Base-by-base conservation (phyloP, 2,797 vertebrate genomes). In the Pseudochromis fuscus region DNA sequence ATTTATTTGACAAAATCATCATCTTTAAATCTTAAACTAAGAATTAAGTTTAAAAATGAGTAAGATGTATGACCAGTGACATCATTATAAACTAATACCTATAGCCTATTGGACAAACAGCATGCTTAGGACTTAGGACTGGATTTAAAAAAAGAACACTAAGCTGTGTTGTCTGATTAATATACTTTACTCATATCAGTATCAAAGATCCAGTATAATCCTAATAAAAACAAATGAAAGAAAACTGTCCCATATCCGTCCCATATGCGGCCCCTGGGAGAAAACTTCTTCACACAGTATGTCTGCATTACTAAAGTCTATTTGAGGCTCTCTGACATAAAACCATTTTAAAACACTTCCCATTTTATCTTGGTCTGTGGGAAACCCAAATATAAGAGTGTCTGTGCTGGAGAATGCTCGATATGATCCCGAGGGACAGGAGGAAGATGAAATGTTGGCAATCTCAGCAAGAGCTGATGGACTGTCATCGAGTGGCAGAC, bases 321-420 rank as follows among this genome's bases (percentile, higher is more conserved):
- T 78, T 63, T 58, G 33, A 53, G 50, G 70, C 49, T 59, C 51
- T 30, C 28, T 79, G 75, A 66, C 71, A 72, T 75, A 50, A 37
- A 72, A 67, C 23, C 30, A 37, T 65, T 67, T 73, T 42, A 72
- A 66, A 67, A 59, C 2, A 21, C 24, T 55, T 75, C 52, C 62
- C 35, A 63, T 46, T 77, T 74, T 45, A 62, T 81, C 27, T 53
- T 18, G 9, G 45, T 35, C 49, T 56, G 61, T 85, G 82, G 57
- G 86, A 85, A 86, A 81, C 49, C 28, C 61, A 13, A 33, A n/a
- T 50, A 61, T 27, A 60, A 48, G 75, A 67, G 38, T 25, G 53
- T 65, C 40, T 68, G n/a, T 38, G 38, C 30, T 59, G 46, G 15
- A 75, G 70, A 66, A 65, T 57, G 55, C 1, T 24, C 44, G 31